Base-by-base conservation (phyloP, 2,888 invertebrate genomes). In the Drosophila rellima region DNA sequence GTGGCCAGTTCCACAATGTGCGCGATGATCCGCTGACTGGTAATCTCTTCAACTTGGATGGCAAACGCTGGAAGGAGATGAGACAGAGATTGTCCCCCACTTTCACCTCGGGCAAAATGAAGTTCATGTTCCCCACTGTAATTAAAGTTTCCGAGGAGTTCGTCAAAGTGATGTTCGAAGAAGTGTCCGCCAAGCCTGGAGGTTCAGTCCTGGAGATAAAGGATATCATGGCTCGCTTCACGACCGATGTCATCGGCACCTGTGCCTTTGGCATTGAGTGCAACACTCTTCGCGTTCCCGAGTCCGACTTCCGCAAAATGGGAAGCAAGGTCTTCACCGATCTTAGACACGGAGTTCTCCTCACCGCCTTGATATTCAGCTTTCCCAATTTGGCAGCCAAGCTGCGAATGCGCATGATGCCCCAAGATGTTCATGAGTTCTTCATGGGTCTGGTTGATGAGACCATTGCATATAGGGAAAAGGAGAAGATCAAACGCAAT, bases 201-300 rank as follows among this genome's bases (percentile, higher is more conserved):
- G 74, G 69, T 0, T 10, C 69, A 1, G 54, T 93, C 1, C 15
- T 88, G 0, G 94, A 94, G 54, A 80, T 93, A 2, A 92, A 92
- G 71, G 93, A 93, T 6, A 55, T 92, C 0, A 80, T 92, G 51
- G 92, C 93, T 0, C 90, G 93, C 3, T 94, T 91, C 66, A 93
- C 93, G 6, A 93, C 93, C 2, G 94, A 94, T 73, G 93, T 94
- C 0, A 93, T 94, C 54, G 93, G 93, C n/a, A 90, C 90, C 0
- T 93, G 93, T 74, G 93, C 92, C 17, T 93, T 93, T 74, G 93
- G 93, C 2, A 90, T 93, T 6, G 92, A 93, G 18, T 91, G 92
- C 65, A 92, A 93, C 64, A 92, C 91, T 10, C 84, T 93, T 52
- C 83, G 87, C 13, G 77, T 91, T 66, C 90, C 91, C 0, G 73